A percentile compares a stretch with the other conserved stretches of the same genome.
Evolutionary conservation across 2,888 invertebrate genomes (phyloP).

Genomic region (Drosophila neonasuta): DNA sequence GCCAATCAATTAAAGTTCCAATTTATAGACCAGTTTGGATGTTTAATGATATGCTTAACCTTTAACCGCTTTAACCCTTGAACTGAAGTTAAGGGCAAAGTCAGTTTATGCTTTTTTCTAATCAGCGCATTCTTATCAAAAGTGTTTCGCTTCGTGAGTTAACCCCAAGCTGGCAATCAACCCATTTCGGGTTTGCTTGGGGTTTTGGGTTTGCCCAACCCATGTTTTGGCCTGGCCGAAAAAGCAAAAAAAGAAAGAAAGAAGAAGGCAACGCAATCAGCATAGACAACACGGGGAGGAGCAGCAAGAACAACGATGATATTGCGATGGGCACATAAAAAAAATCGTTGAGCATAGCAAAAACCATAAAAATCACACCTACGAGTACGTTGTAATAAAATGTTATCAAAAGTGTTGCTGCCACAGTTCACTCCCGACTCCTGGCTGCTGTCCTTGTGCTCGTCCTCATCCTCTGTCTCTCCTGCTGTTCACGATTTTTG

Average conservation of each 20-base stretch:
- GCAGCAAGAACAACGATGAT: constrained; percentile 33
- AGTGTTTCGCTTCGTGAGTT: constrained; percentile 13
- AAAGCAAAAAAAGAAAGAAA: background rate
- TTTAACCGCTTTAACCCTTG: constrained; percentile 13
- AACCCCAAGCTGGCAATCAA: constrained; percentile 28
- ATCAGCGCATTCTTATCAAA: constrained; percentile 49
- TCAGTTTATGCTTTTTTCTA: constrained; percentile 40
- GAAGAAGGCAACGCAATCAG: constrained; percentile 54
- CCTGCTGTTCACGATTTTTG: constrained; percentile 54
- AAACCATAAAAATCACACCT: constrained; percentile 80
- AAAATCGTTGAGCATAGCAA: constrained; percentile 76
- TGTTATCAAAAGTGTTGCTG: constrained; percentile 78
- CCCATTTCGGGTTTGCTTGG: constrained; percentile 27
- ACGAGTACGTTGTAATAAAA: constrained; percentile 78
- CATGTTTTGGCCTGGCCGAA: constrained; percentile 6
- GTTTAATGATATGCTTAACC: constrained; percentile 17
- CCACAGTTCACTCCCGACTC: constrained; percentile 50
- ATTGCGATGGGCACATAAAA: constrained; percentile 50
- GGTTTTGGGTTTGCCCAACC: background rate
- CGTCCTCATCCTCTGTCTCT: background rate
- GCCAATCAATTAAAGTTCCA: background rate
- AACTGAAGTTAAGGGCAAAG: constrained; percentile 20
- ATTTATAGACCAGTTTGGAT: background rate
- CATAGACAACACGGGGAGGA: constrained; percentile 60
- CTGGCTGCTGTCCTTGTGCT: no score